Evolutionary conservation across 2,113 vertebrate genomes (phyloP).

Genomic region (Rhinogobius similis): DNA sequence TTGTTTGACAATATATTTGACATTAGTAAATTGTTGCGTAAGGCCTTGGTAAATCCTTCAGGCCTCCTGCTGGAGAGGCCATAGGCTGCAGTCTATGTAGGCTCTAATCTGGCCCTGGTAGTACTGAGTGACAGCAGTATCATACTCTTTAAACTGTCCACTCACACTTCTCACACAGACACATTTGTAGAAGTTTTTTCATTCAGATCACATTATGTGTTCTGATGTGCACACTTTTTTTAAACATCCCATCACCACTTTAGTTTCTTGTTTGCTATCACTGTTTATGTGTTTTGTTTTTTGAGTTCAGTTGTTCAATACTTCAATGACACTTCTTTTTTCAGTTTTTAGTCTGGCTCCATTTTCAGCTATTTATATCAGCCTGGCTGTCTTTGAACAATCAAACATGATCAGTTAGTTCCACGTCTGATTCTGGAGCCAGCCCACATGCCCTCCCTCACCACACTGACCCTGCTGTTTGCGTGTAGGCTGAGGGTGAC

Average conservation of each 20-base stretch:
- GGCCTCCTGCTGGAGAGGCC: no score
- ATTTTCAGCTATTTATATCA: conserved; percentile 16
- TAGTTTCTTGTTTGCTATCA: no score
- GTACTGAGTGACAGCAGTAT: no score
- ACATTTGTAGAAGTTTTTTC: not conserved
- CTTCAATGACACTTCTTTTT: conserved; percentile 9
- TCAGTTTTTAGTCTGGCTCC: conserved; percentile 43
- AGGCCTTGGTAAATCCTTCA: no score
- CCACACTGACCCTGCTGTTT: conserved; percentile 76
- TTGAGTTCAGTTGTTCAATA: not conserved
- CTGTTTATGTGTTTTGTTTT: not conserved
- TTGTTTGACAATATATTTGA: no score
- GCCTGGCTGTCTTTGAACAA: not conserved
- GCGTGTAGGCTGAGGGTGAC: conserved; percentile 85
- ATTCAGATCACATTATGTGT: not conserved
- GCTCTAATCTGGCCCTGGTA: no score
- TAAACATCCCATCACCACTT: no score
- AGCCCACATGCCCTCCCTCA: conserved; percentile 40
- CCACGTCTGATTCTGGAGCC: conserved; percentile 33
- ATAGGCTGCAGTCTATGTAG: no score
- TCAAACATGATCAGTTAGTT: not conserved
- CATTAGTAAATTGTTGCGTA: no score
- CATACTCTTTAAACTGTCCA: no score
- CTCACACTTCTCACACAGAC: no score
- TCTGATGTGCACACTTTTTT: no score